Conservation (phyloP, 2,888 invertebrate genomes). For the Machimus atricapillus region DNA sequence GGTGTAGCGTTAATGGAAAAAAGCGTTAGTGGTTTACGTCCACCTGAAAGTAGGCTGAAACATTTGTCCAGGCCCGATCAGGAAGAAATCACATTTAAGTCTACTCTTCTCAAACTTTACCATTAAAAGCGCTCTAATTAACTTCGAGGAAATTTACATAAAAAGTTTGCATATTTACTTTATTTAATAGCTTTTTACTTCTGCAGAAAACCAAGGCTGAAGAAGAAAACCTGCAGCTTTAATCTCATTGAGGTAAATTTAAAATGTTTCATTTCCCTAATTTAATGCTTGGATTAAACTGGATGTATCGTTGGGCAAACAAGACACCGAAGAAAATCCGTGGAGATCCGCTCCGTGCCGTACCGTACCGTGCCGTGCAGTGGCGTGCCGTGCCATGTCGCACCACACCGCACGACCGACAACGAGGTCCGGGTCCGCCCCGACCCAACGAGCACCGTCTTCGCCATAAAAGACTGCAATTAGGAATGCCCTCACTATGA, state of each 20-base stretch:
- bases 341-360: background rate
- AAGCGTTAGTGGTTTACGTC: background rate
- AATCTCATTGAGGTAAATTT: background rate
- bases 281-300: background rate
- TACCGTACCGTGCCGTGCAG: background rate
- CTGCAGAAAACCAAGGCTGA: background rate
- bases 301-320: background rate
- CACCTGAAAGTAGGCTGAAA: background rate
- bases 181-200: background rate
- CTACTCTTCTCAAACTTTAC: background rate
- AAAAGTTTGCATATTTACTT: background rate
- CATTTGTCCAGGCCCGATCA: background rate
- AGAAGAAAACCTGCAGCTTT: background rate
- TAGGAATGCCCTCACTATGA: constrained; percentile 22
- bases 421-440: background rate
- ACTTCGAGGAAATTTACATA: background rate
- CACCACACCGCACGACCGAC: background rate
- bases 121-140: background rate
- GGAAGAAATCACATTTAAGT: background rate
- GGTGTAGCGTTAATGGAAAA: background rate
- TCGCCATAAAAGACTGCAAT: constrained; percentile 25
- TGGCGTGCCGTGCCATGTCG: background rate
- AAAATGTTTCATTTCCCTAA: background rate
- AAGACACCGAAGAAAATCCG: background rate
- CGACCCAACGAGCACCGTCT: background rate